Evolutionary conservation across 2,888 invertebrate species (phyloP).

Genomic region (Pollenia angustigena): DNA sequence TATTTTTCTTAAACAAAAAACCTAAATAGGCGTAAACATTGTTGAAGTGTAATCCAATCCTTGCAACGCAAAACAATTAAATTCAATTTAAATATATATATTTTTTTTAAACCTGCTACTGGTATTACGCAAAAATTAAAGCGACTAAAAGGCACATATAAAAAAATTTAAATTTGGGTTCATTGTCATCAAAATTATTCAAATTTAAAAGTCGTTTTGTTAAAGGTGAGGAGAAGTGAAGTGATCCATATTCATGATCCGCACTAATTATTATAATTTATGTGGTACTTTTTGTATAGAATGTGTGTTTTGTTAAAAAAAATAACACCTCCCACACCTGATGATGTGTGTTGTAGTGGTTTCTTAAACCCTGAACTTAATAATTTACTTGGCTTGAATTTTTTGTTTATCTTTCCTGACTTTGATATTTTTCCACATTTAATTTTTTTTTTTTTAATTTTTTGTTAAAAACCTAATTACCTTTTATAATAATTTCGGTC

Average conservation of each 20-base stretch:
- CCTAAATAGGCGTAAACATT: constrained; percentile 18
- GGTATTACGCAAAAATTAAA: constrained; percentile 34
- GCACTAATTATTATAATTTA: too few species aligned
- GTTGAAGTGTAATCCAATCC: constrained; percentile 24
- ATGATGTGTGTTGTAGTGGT: neutral
- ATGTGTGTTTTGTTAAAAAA: neutral
- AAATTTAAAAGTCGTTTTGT: constrained; percentile 38
- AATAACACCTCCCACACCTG: constrained; percentile 21
- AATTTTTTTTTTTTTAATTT: neutral
- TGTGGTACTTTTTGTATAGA: too few species aligned
- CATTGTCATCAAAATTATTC: constrained; percentile 47
- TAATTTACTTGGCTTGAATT: constrained; percentile 16
- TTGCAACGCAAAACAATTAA: constrained; percentile 24
- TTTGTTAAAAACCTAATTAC: neutral
- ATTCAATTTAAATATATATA: neutral
- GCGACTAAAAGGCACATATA: neutral
- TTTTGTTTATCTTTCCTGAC: constrained; percentile 8
- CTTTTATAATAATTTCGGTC: neutral
- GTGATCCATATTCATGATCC: neutral
- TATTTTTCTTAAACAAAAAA: neutral
- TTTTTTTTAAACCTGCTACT: constrained; percentile 37
- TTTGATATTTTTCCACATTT: too few species aligned
- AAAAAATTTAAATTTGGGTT: constrained; percentile 26
- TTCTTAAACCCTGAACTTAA: constrained; percentile 31
- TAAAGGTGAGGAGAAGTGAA: constrained; percentile 3